Base-by-base conservation (phyloP, 2,888 invertebrate genomes). In the Campoletis raptor region DNA sequence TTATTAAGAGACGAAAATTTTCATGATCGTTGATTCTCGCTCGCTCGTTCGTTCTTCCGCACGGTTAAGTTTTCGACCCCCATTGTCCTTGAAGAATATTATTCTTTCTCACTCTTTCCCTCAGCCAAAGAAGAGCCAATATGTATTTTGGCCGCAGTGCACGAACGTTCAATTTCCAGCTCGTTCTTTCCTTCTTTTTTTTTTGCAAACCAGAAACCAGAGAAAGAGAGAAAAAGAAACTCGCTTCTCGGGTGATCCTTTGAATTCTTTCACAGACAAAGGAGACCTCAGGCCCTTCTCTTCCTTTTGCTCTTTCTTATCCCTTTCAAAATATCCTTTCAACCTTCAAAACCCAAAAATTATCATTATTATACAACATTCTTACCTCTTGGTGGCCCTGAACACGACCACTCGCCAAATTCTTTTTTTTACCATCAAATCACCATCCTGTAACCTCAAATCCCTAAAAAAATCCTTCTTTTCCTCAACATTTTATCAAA, bases 161-260 rank as follows among this genome's bases (percentile, higher is more conserved):
- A 81, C 87, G 67, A 70, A 70, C 69, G 40, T 30, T 67, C 30
- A 57, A 42, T 57, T 40, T 54, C 88, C 83, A 85, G 80, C 82
- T 85, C 85, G 83, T 69, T 79, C 84, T 61, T 85, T 77, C 74
- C 84, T 87, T 89, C 36, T 90, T 88, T 82, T 90, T 88, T 87
- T 86, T 87, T 77, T 61, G 77, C 85, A 85, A 83, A 57, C 61
- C 52, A 67, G 74, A 54, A 36, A 37, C 78, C 42, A 57, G 57
- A 57, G 73, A 73, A 36, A 77, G 76, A 70, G 37, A 70, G 42
- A 52, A 18, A 18, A 61, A 73, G 73, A 54, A 36, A 52, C 78
- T 67, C 45, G 15, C 61, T 21, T 18, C 54, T 72, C 72, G 61
- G 74, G 72, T 79, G 79, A 85, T 86, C 83, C 85, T 86, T 86